A percentile compares a stretch with the other conserved stretches of the same genome.
phyloP scores from a whole-genome alignment of 2,888 invertebrate species.

The Belgica antarctica region DNA sequence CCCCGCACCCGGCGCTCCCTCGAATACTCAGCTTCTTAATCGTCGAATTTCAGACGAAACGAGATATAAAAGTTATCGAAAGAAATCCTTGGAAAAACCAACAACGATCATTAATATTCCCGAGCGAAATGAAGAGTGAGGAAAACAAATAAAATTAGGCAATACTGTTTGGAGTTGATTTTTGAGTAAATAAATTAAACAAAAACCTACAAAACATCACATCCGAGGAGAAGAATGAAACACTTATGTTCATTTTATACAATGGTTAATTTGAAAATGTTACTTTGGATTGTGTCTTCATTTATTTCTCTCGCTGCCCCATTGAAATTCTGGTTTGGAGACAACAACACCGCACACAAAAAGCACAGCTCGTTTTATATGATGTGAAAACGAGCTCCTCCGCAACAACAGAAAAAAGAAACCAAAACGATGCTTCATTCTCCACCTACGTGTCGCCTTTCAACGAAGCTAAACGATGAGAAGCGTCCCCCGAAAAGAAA shows the following conservation, averaged over 20 bases:
- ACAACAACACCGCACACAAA: too few species aligned
- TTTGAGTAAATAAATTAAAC: slow-evolving; percentile 2
- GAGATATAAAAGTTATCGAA: slow-evolving; percentile 9
- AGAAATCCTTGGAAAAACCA: slow-evolving; percentile 30
- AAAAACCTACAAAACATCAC: background rate
- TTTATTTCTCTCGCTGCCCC: slow-evolving; percentile 20
- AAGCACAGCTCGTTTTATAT: background rate
- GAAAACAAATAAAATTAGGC: slow-evolving; percentile 4
- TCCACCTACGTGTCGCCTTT: slow-evolving; percentile 39
- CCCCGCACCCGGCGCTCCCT: background rate
- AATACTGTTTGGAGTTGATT: slow-evolving; percentile 20
- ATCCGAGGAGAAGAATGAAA: background rate
- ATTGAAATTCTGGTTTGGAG: slow-evolving; percentile 9
- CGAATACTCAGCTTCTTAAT: background rate
- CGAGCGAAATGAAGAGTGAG: background rate
- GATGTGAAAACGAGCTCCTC: slow-evolving; percentile 37
- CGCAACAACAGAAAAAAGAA: slow-evolving; percentile 21
- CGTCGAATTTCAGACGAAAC: background rate
- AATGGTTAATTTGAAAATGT: background rate
- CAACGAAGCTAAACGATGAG: background rate
- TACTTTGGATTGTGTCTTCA: slow-evolving; percentile 19
- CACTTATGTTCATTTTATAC: slow-evolving; percentile 21
- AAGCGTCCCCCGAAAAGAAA: slow-evolving; percentile 16
- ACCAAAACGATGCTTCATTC: slow-evolving; percentile 2
- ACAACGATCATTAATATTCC: slow-evolving; percentile 34